Evolutionary conservation across 2,888 invertebrate species (phyloP), one percentile per base, ranked within the genome.

Genomic region (Fissipunctia ypsillon): DNA sequence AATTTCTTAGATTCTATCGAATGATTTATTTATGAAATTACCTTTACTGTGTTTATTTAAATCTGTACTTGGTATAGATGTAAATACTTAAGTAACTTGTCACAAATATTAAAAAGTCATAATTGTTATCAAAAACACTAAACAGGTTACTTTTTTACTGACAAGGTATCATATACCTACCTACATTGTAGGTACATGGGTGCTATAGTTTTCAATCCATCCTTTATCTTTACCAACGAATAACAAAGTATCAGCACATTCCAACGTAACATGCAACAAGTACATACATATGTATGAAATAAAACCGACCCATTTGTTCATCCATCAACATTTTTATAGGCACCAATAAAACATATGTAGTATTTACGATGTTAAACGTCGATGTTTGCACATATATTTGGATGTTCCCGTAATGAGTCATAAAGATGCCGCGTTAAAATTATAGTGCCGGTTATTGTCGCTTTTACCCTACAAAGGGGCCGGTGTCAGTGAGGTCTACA

Each of bases 351-450:
- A 88, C 84, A 80, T 82, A n/a, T n/a, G n/a, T n/a, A 86, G 84
- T 90, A 89, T 93, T 91, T 92, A 91, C 84, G 90, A 88, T 83
- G 82, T 84, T 79, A 81, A 80, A 81, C 80, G 73, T 85, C 82
- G 80, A 84, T 93, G 94, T 94, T 94, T 94, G 94, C 94, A 88
- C 91, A 90, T 88, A 83, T 88, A 88, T 90, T 86, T 69, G 77
- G 78, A 84, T 86, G 84, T 83, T 80, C 60, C 73, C 25, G 86
- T 86, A 91, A 92, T 95, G 94, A 95, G 80, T 92, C 93, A 93
- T 91, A 93, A 90, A 93, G 90, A 70, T 67, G 70, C 92, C 91
- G 91, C 85, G 78, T 87, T 86, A 57, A 79, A 83, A 66, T 35
- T 70, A 86, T 83, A 87, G 77, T 69, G 87, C 71, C 86, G 81